Evolutionary conservation across 2,797 vertebrate species (phyloP).

Genomic region (Pseudochirops corinnae): DNA sequence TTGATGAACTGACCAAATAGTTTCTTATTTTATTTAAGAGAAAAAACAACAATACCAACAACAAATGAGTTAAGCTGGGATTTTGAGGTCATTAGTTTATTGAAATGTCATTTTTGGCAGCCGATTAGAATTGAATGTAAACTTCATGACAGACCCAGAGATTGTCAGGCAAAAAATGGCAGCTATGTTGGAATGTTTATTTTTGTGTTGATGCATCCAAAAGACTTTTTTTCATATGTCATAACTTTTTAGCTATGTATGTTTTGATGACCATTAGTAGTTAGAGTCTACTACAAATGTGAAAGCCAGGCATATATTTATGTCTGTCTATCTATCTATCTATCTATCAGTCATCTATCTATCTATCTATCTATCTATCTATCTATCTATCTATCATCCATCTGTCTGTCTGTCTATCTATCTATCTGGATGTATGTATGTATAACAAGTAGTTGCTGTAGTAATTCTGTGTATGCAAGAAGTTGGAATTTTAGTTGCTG

Average conservation of each 20-base stretch:
- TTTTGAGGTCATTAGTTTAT: background rate
- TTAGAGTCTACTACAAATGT: background rate
- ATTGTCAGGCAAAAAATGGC: background rate
- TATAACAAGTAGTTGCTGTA: slow-evolving; percentile 59
- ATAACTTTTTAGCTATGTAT: background rate
- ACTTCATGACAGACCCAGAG: background rate
- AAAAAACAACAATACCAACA: background rate
- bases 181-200: background rate
- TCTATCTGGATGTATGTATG: background rate
- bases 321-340: too few species aligned
- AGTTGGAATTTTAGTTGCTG: slow-evolving; percentile 31
- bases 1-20: slow-evolving; percentile 36
- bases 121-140: background rate
- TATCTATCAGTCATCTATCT: too few species aligned
- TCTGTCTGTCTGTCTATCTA: too few species aligned
- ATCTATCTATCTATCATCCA: too few species aligned
- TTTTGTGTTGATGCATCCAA: background rate
- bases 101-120: slow-evolving; percentile 6
- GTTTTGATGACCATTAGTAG: background rate
- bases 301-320: background rate
- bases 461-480: slow-evolving; percentile 51
- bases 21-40: background rate
- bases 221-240: background rate
- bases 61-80: slow-evolving; percentile 15
- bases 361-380: too few species aligned